These are phyloP conservation scores for Hoplodrina ambigua DNA, from an alignment of 2,888 invertebrate genomes.

Conservation along the genomic window DNA sequence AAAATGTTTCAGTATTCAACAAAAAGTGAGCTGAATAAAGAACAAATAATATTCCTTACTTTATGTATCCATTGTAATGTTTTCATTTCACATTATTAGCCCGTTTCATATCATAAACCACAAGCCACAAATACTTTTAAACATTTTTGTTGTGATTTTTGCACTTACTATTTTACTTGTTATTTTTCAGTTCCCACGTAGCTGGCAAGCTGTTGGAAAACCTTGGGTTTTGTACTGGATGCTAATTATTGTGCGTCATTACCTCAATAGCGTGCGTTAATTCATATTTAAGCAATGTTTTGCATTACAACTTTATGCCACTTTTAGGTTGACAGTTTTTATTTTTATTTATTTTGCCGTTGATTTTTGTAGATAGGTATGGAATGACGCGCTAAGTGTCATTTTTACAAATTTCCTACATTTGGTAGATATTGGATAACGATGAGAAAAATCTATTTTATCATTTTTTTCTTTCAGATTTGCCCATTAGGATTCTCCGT, in stretches of 20 bases:
- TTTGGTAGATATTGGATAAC: too few relatives aligned
- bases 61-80: slow-evolving; percentile 62
- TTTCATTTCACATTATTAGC: slow-evolving; percentile 66
- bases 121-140: slow-evolving; percentile 79
- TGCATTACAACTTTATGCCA: not conserved
- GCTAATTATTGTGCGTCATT: slow-evolving; percentile 33
- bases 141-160: slow-evolving; percentile 82
- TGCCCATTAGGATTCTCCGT: too few relatives aligned
- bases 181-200: slow-evolving; percentile 57
- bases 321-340: not conserved
- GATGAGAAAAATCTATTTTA: too few relatives aligned
- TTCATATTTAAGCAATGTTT: not conserved
- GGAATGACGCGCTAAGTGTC: too few relatives aligned
- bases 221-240: slow-evolving; percentile 59
- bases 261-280: slow-evolving; percentile 2
- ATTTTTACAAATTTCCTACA: too few relatives aligned
- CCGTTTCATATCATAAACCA: slow-evolving; percentile 73
- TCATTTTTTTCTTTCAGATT: too few relatives aligned
- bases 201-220: slow-evolving; percentile 62
- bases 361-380: too few relatives aligned
- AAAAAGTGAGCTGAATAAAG: slow-evolving; percentile 60
- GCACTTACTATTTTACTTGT: slow-evolving; percentile 57
- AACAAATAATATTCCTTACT: slow-evolving; percentile 55
- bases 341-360: not conserved
- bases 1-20: slow-evolving; percentile 47